Conservation (phyloP, 2,113 vertebrate genomes). For the Aix galericulata region DNA sequence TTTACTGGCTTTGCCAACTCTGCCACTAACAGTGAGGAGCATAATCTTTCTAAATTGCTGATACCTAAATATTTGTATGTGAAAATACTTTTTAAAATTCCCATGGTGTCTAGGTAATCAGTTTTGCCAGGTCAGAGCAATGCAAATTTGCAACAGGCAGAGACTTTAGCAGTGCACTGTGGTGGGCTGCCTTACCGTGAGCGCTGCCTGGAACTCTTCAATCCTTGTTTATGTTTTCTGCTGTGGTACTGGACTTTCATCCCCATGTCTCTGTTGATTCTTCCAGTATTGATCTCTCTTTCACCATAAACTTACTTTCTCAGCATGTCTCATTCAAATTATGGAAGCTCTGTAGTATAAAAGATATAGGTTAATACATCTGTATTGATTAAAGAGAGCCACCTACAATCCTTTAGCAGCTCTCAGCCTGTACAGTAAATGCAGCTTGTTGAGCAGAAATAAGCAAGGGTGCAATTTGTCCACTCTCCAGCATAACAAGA, state of each 20-base stretch:
- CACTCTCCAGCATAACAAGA: background rate
- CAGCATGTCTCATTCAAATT: background rate
- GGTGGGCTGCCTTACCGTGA: background rate
- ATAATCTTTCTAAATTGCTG: background rate
- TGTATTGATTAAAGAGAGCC: background rate
- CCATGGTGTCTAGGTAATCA: background rate
- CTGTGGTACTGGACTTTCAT: background rate
- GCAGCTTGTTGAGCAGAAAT: background rate
- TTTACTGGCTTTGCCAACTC: background rate
- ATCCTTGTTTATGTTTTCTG: accelerated
- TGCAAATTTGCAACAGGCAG: background rate
- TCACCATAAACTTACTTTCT: background rate
- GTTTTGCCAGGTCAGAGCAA: background rate
- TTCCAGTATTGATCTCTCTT: background rate
- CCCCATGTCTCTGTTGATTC: background rate
- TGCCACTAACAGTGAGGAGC: accelerated
- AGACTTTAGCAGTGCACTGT: background rate
- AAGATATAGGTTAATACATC: background rate
- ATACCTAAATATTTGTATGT: background rate
- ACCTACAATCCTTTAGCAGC: background rate
- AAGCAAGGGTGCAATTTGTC: background rate
- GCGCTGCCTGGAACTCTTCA: background rate
- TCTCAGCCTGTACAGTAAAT: background rate
- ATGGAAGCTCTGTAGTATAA: background rate
- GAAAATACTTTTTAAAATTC: background rate